Base-by-base conservation (phyloP, 2,888 invertebrate genomes). In the Isoperla grammatica region DNA sequence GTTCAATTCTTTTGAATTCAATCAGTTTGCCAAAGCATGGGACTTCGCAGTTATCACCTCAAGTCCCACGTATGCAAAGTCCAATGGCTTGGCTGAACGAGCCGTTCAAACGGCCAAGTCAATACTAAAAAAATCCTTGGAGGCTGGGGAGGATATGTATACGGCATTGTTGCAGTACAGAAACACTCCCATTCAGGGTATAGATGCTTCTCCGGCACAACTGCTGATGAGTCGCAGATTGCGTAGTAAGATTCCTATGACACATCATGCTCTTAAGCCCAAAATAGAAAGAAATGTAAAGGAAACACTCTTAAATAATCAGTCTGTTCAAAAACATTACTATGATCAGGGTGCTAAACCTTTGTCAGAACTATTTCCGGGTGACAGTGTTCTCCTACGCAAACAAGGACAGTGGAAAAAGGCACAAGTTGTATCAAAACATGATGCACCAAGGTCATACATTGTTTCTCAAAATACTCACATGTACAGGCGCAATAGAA, bases 61-160 rank as follows among this genome's bases (percentile, higher is more conserved):
- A 1, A 67, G 67, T 60, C 67, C 68, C 11, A 57, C 57, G 6
- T 67, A 68, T 58, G 63, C 67, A 15, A 56, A 65, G 50, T 65
- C 65, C 2, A 69, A 69, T 54, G 66, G 65, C 1, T 23, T 66
- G 29, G 67, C 67, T 11, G 66, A 70, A 61, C 64, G 61, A 20
- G 63, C 60, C 2, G 64, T 66, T 9, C 40, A 61, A 9, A 66
- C 63, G 1, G 59, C 57, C 1, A 67, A 67, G 42, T 19, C 57
- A n/a, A 57, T 66, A 15, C 13, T 68, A 2, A 63, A 65, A 39
- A 68, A 67, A 49, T 60, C 60, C 40, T 23, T 39, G 9, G 60
- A 59, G 17, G 50, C 29, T 35, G n/a, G 15, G 13, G 37, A 29
- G 37, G 56, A 46, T 23, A 48, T 56, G 45, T 17, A 56, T 15